Conservation (phyloP, 2,797 vertebrate species). For the Myoxocephalus aenaeus region DNA sequence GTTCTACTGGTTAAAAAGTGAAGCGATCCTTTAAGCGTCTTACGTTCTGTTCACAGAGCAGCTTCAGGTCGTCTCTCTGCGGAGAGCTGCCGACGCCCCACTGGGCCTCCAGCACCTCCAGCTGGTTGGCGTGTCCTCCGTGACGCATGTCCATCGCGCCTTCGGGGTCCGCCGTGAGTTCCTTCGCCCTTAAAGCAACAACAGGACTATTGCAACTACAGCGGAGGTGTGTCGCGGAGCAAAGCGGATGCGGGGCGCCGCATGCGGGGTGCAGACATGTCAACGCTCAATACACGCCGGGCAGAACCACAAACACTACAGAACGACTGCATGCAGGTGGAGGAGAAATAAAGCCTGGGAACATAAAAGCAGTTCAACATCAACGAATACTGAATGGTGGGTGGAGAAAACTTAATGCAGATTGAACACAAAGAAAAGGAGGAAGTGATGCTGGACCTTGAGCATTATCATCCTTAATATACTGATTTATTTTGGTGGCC, state of each 20-base stretch:
- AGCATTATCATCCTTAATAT: neutral
- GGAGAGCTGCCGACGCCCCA: constrained; percentile 97
- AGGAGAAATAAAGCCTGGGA: constrained; percentile 6
- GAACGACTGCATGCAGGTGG: constrained; percentile 13
- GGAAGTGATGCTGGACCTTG: neutral
- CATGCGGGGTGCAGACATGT: neutral
- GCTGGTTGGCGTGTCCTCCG: constrained; percentile 89
- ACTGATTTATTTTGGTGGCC: neutral
- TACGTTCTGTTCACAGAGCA: constrained; percentile 98
- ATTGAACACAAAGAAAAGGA: neutral
- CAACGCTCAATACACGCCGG: neutral
- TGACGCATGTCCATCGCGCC: constrained; percentile 84
- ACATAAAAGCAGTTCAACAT: constrained; percentile 13
- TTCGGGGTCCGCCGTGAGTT: constrained; percentile 86
- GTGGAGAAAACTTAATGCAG: neutral
- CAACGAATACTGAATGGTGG: neutral
- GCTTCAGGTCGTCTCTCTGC: constrained; percentile 96
- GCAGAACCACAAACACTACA: neutral
- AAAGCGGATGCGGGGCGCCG: neutral
- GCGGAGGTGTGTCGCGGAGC: neutral
- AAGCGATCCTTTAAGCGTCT: constrained; percentile 58
- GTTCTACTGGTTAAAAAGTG: too few relatives aligned
- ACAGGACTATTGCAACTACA: neutral
- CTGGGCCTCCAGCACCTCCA: constrained; percentile 94
- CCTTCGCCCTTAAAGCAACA: constrained; percentile 87